Conservation (phyloP, 1,140 invertebrate genomes). For the Aphis gossypii region DNA sequence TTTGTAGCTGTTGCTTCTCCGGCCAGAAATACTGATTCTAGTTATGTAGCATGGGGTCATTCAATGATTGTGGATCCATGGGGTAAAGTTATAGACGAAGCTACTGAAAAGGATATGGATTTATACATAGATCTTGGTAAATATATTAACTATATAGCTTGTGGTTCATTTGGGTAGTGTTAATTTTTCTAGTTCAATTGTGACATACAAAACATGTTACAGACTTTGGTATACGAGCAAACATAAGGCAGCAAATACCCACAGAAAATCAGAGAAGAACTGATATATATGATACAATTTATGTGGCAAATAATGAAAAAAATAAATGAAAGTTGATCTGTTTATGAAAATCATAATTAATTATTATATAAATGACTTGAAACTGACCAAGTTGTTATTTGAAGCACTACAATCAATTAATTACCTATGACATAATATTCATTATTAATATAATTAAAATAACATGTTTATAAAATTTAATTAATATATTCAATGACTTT, state of each 20-base stretch:
- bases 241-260: slow-evolving; percentile 83
- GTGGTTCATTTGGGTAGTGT: not conserved
- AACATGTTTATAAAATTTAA: no score
- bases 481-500: no score
- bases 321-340: slow-evolving; percentile 29
- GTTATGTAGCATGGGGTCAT: slow-evolving; percentile 90
- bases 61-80: slow-evolving; percentile 86
- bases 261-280: slow-evolving; percentile 76
- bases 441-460: no score
- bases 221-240: slow-evolving; percentile 78
- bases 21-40: slow-evolving; percentile 74
- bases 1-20: slow-evolving; percentile 70
- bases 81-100: slow-evolving; percentile 78
- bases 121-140: slow-evolving; percentile 79
- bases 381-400: no score
- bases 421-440: no score
- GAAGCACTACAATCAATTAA: no score
- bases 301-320: slow-evolving; percentile 59
- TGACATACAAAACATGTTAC: slow-evolving; percentile 51
- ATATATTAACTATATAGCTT: slow-evolving; percentile 61
- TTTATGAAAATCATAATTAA: no score
- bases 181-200: not conserved
- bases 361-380: not conserved
- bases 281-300: slow-evolving; percentile 79
- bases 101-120: slow-evolving; percentile 76